A percentile compares a stretch with the other conserved stretches of the same genome.
phyloP scores from a whole-genome alignment of 2,113 vertebrate genomes.

The Panurus biarmicus region DNA sequence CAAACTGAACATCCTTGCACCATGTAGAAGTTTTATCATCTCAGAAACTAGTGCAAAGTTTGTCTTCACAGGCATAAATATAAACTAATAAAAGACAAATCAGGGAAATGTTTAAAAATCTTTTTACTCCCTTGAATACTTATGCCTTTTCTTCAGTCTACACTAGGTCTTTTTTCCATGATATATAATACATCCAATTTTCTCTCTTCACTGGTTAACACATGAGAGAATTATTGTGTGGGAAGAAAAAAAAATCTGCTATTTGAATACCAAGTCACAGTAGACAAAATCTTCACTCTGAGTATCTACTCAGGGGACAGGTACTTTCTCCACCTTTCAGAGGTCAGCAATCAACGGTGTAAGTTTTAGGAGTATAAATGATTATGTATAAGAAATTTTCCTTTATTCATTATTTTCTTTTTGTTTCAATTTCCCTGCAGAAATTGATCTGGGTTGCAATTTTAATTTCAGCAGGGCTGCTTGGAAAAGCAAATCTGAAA shows the following conservation, averaged over 20 bases:
- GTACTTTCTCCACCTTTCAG: not conserved
- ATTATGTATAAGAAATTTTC: not conserved
- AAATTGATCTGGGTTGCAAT: constrained; percentile 6
- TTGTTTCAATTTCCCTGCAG: constrained; percentile 34
- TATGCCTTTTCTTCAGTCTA: not conserved
- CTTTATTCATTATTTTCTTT: not conserved
- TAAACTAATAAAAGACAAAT: not conserved
- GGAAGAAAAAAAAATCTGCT: not conserved
- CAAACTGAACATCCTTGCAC: not conserved
- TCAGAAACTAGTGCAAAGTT: not conserved
- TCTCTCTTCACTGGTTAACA: not conserved
- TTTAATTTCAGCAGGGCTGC: constrained; percentile 22
- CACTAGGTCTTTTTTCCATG: not conserved
- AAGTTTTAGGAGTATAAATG: not conserved
- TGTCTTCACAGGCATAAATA: not conserved
- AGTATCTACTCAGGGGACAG: not conserved
- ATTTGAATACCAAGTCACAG: constrained; percentile 19
- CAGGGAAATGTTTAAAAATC: not conserved
- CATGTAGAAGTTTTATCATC: not conserved
- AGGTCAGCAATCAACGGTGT: not conserved
- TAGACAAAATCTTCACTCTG: not conserved
- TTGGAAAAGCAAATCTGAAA: not conserved
- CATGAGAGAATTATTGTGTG: constrained; percentile 1
- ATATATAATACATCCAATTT: constrained; percentile 23
- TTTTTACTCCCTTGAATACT: not conserved